Conservation (phyloP, 2,113 vertebrate species). For the Carollia perspicillata region DNA sequence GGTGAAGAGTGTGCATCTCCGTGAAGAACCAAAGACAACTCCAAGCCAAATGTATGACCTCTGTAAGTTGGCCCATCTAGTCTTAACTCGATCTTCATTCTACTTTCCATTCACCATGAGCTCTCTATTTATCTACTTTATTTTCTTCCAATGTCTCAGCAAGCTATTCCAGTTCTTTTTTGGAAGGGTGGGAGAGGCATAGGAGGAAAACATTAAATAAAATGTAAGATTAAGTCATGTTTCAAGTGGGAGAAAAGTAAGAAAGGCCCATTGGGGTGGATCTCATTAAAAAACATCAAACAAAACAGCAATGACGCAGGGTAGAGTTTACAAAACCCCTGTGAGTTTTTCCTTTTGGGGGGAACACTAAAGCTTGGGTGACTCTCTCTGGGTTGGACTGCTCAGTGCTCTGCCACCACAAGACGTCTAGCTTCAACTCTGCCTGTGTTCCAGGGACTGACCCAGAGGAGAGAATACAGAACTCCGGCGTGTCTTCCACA, state of each 20-base stretch:
- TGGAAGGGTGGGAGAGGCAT: not conserved
- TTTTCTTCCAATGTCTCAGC: not conserved
- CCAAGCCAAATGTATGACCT: not conserved
- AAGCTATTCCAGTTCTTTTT: not conserved
- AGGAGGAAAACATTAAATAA: not conserved
- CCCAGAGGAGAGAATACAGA: not conserved
- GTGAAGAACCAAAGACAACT: not conserved
- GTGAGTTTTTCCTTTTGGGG: not conserved
- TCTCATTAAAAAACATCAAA: not conserved
- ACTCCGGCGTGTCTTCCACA: not conserved
- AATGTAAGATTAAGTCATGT: not conserved
- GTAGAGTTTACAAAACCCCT: not conserved
- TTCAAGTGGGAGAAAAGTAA: not conserved
- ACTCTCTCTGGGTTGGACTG: not conserved
- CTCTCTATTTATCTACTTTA: not conserved
- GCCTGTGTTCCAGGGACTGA: not conserved
- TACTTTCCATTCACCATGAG: not conserved
- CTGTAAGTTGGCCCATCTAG: too few species aligned
- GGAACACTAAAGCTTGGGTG: not conserved
- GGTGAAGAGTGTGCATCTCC: not conserved
- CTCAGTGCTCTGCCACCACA: not conserved
- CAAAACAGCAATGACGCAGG: not conserved
- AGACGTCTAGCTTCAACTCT: not conserved
- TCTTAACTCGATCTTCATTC: not conserved
- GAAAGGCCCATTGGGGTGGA: not conserved